Conservation (phyloP, 2,797 vertebrate species). For the Remorina albescens region DNA sequence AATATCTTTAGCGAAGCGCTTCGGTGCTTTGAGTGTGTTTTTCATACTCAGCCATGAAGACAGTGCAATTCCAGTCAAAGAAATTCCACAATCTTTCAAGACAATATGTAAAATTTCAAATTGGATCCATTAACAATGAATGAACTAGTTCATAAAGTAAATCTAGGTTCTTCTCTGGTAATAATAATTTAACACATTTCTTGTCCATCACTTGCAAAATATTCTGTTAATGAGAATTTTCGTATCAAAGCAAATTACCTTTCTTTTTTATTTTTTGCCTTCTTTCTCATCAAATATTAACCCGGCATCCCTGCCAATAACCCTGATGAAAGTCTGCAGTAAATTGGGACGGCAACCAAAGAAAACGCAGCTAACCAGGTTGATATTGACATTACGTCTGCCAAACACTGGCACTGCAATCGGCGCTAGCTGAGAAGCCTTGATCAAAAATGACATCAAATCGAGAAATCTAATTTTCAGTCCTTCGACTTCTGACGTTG, state of each 20-base stretch:
- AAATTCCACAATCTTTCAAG: neutral
- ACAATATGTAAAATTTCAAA: neutral
- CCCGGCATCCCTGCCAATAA: conserved; percentile 64
- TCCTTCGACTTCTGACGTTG: conserved; percentile 23
- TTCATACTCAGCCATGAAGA: neutral
- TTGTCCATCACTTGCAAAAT: conserved; percentile 31
- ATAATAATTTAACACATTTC: conserved; percentile 29
- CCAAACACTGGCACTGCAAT: conserved; percentile 56
- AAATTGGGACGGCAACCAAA: conserved; percentile 67
- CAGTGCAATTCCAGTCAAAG: neutral
- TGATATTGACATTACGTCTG: conserved; percentile 65
- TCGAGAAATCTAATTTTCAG: conserved; percentile 69
- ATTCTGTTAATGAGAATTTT: conserved; percentile 56
- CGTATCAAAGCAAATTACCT: conserved; percentile 49
- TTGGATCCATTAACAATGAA: neutral
- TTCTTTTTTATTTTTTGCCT: conserved; percentile 35
- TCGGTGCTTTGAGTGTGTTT: neutral
- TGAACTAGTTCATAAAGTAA: neutral
- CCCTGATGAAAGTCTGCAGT: conserved; percentile 60
- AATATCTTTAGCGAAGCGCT: neutral
- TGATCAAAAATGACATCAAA: conserved; percentile 73
- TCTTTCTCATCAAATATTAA: conserved; percentile 67
- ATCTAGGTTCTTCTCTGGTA: conserved; percentile 6
- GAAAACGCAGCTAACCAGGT: conserved; percentile 65
- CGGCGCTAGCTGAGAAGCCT: conserved; percentile 43